Conservation (phyloP, 2,797 vertebrate genomes). For the Dendrocincla fuliginosa region DNA sequence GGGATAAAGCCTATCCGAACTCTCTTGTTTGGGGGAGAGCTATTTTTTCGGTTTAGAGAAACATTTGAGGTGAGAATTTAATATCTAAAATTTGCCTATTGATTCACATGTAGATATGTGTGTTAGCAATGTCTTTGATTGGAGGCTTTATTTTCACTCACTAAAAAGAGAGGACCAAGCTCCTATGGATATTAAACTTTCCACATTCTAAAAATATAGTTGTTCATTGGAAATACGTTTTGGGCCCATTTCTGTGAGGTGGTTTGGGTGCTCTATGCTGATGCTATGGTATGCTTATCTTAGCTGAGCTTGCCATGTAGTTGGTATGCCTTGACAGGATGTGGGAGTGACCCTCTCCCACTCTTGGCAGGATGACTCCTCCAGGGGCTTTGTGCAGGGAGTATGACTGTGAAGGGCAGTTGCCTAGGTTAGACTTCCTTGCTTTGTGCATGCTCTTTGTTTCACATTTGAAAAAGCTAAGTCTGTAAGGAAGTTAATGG, state of each 20-base stretch:
- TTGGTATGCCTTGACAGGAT: not conserved
- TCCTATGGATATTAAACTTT: not conserved
- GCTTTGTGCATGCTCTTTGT: not conserved
- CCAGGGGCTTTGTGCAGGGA: not conserved
- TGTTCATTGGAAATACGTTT: not conserved
- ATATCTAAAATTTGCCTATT: not conserved
- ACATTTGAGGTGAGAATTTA: not conserved
- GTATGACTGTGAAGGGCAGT: not conserved
- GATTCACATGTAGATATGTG: not conserved
- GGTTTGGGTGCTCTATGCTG: not conserved
- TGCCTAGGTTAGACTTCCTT: not conserved
- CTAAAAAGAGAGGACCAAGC: not conserved
- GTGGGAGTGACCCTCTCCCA: not conserved
- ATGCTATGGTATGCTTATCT: not conserved
- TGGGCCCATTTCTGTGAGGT: not conserved
- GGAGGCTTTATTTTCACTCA: not conserved
- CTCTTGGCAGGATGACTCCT: not conserved
- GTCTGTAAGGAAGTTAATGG: not conserved
- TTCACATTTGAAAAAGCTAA: not conserved
- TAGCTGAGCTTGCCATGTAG: not conserved
- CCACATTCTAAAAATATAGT: not conserved
- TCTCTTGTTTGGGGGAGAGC: not conserved
- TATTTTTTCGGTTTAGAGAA: not conserved
- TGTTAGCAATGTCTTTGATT: not conserved
- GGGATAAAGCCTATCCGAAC: not conserved